Base-by-base conservation (phyloP, 1,140 invertebrate genomes). In the Halictus rubicundus region DNA sequence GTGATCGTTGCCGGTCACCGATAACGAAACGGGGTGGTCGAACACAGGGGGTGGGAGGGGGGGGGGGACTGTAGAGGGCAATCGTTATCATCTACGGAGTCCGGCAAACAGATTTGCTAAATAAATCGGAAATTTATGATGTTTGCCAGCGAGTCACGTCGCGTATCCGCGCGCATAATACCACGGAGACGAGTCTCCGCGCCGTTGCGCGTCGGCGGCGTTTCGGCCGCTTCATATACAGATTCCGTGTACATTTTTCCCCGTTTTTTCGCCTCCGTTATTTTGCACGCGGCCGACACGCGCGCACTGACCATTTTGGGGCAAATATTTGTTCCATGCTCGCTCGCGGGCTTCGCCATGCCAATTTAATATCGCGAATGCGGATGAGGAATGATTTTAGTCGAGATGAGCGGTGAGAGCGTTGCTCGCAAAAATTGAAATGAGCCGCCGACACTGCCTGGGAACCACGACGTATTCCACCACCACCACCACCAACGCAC, bases 41-140 rank as follows among this genome's bases (percentile, higher is more conserved):
- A 46, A 46, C n/a, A n/a, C n/a, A n/a, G n/a, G n/a, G n/a, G n/a
- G n/a, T n/a, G 42, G 10, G 42, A 46, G 39, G 42, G 1, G 9
- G 10, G 42, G 42, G 42, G 10, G 12, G 42, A 3, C 42, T 46
- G 42, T 12, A 46, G 42, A 46, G 74, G 39, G 57, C 54, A 70
- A 81, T 65, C 82, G 72, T 77, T 84, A 81, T 84, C 74, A 69
- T 80, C 77, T 66, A 68, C 61, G 65, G 25, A 73, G 59, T 2
- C 69, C 59, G 54, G 57, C 70, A 84, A 77, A 81, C 84, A 83
- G 77, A 83, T 80, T 83, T 66, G 70, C 71, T 76, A 74, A 87
- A 84, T 83, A 86, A 87, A 81, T 86, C 75, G 77, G 77, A 81
- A 87, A 87, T 87, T 87, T 84, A 87, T 87, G 71, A 78, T 87